Conservation (phyloP, 2,888 invertebrate species). For the Dolichopus griseipennis region DNA sequence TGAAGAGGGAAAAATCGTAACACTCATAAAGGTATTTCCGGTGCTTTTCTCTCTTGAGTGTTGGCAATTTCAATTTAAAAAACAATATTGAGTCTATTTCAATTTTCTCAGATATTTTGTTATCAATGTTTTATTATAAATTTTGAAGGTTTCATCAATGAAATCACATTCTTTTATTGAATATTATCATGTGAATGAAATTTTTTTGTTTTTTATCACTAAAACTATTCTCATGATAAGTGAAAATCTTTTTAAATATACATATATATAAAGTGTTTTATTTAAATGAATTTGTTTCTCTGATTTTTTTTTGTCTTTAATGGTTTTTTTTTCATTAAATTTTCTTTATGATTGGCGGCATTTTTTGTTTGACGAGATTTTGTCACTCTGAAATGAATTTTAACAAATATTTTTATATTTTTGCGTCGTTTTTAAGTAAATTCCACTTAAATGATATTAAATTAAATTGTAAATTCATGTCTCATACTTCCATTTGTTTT, state of each 20-base stretch:
- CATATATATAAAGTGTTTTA: not conserved
- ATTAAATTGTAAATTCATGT: not conserved
- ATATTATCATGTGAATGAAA: not conserved
- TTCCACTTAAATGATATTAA: not conserved
- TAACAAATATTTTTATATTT: not conserved
- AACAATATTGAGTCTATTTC: too few relatives aligned
- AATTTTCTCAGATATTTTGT: too few relatives aligned
- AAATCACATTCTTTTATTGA: not conserved
- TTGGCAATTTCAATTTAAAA: too few relatives aligned
- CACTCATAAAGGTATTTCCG: too few relatives aligned
- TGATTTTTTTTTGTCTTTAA: too few relatives aligned
- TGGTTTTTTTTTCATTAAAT: not conserved
- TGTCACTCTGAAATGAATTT: not conserved
- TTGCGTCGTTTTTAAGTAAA: not conserved
- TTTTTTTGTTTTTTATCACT: not conserved
- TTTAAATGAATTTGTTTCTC: too few relatives aligned
- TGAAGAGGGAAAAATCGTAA: too few relatives aligned
- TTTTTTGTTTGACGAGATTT: slow-evolving; percentile 1
- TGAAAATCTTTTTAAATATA: not conserved
- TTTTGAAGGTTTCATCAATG: too few relatives aligned
- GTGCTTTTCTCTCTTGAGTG: too few relatives aligned
- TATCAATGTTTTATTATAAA: too few relatives aligned
- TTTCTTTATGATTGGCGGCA: not conserved
- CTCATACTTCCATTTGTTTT: not conserved
- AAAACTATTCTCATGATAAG: not conserved